Base-by-base conservation (phyloP, 2,888 invertebrate species). In the Thecophora atra region DNA sequence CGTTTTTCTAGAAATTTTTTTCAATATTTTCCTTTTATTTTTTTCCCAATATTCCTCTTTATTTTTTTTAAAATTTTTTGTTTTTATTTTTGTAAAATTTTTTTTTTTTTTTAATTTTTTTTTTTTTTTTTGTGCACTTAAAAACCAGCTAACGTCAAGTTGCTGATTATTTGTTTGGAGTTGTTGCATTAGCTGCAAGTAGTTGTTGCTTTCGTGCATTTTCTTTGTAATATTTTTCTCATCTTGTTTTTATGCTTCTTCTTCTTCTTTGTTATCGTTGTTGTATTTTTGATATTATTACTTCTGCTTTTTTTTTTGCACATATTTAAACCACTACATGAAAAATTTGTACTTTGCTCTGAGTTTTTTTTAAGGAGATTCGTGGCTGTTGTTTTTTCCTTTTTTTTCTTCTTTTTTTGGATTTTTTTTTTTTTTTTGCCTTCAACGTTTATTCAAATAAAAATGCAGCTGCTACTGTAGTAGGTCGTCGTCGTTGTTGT, bases 111-210 rank as follows among this genome's bases (percentile, higher is more conserved):
- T n/a, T n/a, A n/a, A n/a, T 37, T 69, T 54, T 47, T 26, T 56
- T 63, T 63, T 51, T 51, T 60, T 51, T 64, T 66, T 42, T 58
- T 26, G 51, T 37, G 37, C 7, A n/a, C n/a, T n/a, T n/a, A 37
- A 37, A 28, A 64, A 56, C 47, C 47, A 24, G 56, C 62, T 51
- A 65, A 66, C 26, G 63, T 63, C 52, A 69, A 19, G 54, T 69
- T 71, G 72, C 72, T 62, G 72, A 65, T 70, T 69, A 56, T 24
- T 11, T 54, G 24, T 54, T 54, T 3, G 7, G 13, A 24, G 24
- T 54, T 54, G 54, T 24, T 54, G 54, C 19, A 54, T 21, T 24
- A 54, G 24, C 13, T 17, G 19, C 52, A 52, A 21, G 52, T 52
- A 8, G 52, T n/a, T 6, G 52, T 7, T 52, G n/a, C 24, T 54